Base-by-base conservation (phyloP, 2,113 vertebrate genomes). In the Mesitornis unicolor region DNA sequence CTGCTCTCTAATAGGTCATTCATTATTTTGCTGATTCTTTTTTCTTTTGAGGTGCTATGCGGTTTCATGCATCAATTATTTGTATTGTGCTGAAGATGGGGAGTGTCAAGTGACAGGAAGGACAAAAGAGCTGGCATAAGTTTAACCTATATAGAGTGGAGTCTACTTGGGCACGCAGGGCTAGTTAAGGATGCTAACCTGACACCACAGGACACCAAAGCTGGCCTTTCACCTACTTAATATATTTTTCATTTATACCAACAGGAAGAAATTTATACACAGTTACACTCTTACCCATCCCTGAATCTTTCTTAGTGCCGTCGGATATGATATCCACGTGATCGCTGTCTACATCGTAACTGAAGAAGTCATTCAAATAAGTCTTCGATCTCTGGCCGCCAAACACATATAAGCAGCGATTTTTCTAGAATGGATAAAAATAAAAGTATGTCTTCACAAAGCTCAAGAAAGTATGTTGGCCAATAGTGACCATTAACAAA, bases 331-430 rank as follows among this genome's bases (percentile, higher is more conserved):
- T 99, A 86, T 99, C 99, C 71, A 99, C 99, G 4, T 99, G 99
- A 95, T 99, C 99, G 35, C 98, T 98, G 50, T 99, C 99, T 56
- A 99, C 99, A 36, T 99, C 99, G 1, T 99, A 99, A 94, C 99
- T 99, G 97, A 99, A 99, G 98, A 99, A 99, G 96, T 99, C 99
- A 25, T 99, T 99, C 95, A 99, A 98, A n/a, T 99, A 99, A 4
- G 99, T 99, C 98, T 99, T 99, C 1, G 99, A 99, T 95, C 99
- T 98, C 97, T 99, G 99, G 81, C 99, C 99, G 64, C 99, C 99
- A 89, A 99, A 99, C 11, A 99, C 99, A 7, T 99, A 99, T 7
- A 99, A 97, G 75, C 99, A 99, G 93, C 99, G 99, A 93, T 99
- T 99, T 98, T 99, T 99, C 99, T 99, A 94, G 53, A 86, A 93